A percentile compares a stretch with the other conserved stretches of the same genome.
phyloP scores from a whole-genome alignment of 2,113 vertebrate genomes.

The Chloropsis cyanopogon region DNA sequence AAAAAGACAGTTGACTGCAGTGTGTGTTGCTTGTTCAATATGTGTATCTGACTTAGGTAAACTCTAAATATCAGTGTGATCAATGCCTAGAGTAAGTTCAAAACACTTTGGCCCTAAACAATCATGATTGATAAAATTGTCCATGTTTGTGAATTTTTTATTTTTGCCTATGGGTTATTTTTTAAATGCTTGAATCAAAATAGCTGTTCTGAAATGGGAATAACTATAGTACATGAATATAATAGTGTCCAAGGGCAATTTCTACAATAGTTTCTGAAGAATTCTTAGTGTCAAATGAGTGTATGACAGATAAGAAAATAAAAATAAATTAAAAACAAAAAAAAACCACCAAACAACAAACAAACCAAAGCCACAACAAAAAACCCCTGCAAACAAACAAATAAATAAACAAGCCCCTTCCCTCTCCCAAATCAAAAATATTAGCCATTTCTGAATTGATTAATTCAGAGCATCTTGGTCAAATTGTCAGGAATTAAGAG shows the following conservation, averaged over 20 bases:
- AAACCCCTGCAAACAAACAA: neutral
- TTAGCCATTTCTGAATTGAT: neutral
- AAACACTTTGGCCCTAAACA: neutral
- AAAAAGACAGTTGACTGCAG: neutral
- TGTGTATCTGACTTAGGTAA: neutral
- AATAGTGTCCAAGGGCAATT: neutral
- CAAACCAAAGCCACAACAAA: neutral
- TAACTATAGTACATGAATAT: neutral
- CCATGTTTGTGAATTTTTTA: neutral
- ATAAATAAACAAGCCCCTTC: fast-evolving
- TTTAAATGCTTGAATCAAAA: neutral
- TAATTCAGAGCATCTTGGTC: neutral
- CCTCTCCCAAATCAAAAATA: neutral
- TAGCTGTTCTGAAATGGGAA: neutral
- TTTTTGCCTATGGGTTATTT: neutral
- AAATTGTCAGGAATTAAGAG: neutral
- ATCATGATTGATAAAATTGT: neutral
- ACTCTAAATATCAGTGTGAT: neutral
- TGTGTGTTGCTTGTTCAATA: neutral
- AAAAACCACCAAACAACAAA: neutral
- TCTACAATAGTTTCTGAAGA: neutral
- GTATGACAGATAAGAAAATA: neutral
- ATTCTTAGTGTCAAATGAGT: neutral
- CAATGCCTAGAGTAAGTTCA: neutral
- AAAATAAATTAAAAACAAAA: neutral